These are phyloP conservation scores for Cantharis lateralis DNA, from an alignment of 2,888 invertebrate species.

Conservation along the genomic window DNA sequence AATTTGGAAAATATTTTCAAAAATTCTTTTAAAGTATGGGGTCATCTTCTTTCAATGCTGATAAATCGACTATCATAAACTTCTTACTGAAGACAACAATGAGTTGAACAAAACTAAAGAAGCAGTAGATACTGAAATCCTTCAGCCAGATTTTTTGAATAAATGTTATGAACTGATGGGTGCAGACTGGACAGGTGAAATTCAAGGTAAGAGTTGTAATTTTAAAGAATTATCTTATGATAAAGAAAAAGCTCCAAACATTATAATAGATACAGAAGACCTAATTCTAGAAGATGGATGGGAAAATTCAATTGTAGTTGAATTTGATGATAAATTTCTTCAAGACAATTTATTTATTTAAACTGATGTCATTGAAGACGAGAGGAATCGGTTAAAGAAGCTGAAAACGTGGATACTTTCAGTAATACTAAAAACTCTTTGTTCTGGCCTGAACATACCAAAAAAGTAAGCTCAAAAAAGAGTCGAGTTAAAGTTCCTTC, in stretches of 20 bases:
- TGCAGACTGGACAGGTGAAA: constrained; percentile 21
- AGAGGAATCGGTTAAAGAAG: no score
- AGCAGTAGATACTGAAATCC: constrained; percentile 8
- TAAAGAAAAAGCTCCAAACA: constrained; percentile 6
- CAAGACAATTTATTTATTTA: no score
- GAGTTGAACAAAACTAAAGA: background rate
- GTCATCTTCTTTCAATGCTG: no score
- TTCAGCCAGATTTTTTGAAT: constrained; percentile 10
- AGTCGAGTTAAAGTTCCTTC: no score
- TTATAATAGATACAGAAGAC: constrained; percentile 16
- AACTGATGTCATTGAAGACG: no score
- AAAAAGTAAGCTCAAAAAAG: no score
- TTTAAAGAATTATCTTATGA: constrained; percentile 12
- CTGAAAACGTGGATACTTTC: no score
- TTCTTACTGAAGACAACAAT: background rate
- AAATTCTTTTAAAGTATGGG: no score
- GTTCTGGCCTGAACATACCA: no score
- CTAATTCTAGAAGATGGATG: constrained; percentile 17
- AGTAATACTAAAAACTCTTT: no score
- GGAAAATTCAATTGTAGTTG: constrained; percentile 18
- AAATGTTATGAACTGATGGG: constrained; percentile 14
- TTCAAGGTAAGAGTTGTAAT: constrained; percentile 28
- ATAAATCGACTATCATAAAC: no score
- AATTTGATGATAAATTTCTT: constrained; percentile 1
- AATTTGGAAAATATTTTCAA: no score